These are phyloP conservation scores for Brachyptera risi DNA, from an alignment of 2,888 invertebrate genomes.

Conservation along the genomic window DNA sequence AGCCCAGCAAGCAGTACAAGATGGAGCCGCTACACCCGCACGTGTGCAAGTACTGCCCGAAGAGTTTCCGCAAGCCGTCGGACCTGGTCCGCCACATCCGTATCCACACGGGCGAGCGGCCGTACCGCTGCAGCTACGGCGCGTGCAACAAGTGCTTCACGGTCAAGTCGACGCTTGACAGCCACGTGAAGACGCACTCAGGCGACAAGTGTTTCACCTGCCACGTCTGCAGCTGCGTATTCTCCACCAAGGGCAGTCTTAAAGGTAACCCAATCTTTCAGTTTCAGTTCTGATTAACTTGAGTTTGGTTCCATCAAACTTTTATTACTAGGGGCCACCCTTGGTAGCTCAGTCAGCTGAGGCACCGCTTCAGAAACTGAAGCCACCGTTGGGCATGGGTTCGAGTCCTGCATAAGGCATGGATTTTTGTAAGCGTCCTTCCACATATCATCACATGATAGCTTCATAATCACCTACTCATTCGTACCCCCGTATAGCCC, in stretches of 20 bases:
- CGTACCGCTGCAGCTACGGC: slow-evolving; percentile 53
- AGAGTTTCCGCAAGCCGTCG: slow-evolving; percentile 63
- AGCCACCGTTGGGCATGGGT: no score
- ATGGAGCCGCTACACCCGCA: slow-evolving; percentile 46
- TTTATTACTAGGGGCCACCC: no score
- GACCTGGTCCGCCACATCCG: slow-evolving; percentile 62
- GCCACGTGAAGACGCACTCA: slow-evolving; percentile 58
- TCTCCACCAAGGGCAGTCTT: slow-evolving; percentile 61
- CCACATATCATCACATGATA: no score
- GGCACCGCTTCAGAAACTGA: no score
- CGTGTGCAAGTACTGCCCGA: slow-evolving; percentile 55
- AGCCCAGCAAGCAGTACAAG: slow-evolving; percentile 32
- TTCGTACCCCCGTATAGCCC: no score
- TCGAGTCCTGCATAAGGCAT: no score
- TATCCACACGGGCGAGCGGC: slow-evolving; percentile 65
- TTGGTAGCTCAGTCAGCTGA: no score
- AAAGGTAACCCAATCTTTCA: no score
- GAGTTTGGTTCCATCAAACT: no score
- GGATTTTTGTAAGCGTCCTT: no score
- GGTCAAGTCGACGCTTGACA: slow-evolving; percentile 60
- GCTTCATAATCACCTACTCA: no score
- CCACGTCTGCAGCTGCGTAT: slow-evolving; percentile 57
- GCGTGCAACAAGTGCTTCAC: slow-evolving; percentile 55
- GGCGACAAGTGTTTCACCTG: slow-evolving; percentile 56
- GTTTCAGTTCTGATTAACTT: no score